Evolutionary conservation across 2,888 invertebrate genomes (phyloP).

Genomic region (Latrodectus hesperus): DNA sequence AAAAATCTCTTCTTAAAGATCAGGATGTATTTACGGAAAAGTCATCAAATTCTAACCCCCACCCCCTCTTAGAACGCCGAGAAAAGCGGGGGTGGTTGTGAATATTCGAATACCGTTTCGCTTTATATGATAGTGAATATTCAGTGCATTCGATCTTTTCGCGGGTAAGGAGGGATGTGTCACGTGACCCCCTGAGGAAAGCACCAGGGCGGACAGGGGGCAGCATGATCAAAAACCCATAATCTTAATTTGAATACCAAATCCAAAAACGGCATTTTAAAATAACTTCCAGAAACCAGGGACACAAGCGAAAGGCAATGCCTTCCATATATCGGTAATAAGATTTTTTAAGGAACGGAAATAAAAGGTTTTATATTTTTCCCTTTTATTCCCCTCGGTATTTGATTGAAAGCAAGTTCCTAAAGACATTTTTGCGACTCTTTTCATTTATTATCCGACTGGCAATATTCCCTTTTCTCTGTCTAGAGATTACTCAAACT

Average conservation of each 20-base stretch:
- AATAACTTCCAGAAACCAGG: conserved; percentile 51
- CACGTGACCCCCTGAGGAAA: conserved; percentile 40
- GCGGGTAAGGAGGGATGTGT: conserved; percentile 1
- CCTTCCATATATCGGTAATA: conserved; percentile 35
- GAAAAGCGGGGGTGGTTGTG: conserved; percentile 21
- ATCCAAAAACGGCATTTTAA: conserved; percentile 56
- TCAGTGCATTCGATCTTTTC: conserved; percentile 4
- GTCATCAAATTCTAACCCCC: conserved; percentile 38
- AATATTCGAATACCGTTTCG: conserved; percentile 10
- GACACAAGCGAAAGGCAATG: conserved; percentile 19
- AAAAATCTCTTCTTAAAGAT: conserved; percentile 35
- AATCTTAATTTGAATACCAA: conserved; percentile 69
- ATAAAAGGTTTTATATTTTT: conserved; percentile 2
- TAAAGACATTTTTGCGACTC: conserved; percentile 10
- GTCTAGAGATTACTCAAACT: background rate
- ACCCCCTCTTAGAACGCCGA: background rate
- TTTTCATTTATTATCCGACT: conserved; percentile 44
- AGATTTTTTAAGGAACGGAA: conserved; percentile 25
- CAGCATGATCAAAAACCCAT: conserved; percentile 62
- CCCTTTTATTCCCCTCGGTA: conserved; percentile 7
- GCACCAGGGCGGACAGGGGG: conserved; percentile 49
- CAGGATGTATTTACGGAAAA: conserved; percentile 33
- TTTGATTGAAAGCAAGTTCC: conserved; percentile 11
- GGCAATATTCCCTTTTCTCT: background rate
- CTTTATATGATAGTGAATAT: conserved; percentile 35